Evolutionary conservation across 2,888 invertebrate species (phyloP).

Genomic region (Agrotis clavis): DNA sequence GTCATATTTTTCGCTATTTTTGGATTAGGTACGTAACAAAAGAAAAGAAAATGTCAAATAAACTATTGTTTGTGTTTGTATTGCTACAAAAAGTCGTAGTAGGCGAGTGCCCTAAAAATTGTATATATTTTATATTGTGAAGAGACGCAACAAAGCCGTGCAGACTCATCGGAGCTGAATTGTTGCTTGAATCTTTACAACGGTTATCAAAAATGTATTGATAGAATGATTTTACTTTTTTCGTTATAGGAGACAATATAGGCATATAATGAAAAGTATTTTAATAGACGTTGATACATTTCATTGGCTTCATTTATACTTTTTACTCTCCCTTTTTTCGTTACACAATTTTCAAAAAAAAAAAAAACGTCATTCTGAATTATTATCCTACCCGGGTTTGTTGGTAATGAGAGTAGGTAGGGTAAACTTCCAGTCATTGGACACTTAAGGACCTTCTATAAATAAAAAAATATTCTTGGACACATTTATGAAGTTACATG

Average conservation of each 20-base stretch:
- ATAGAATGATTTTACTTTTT: conserved; percentile 16
- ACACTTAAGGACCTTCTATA: no score
- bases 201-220: conserved; percentile 32
- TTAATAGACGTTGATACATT: not conserved
- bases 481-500: no score
- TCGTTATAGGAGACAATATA: not conserved
- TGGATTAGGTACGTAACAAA: no score
- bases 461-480: no score
- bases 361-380: no score
- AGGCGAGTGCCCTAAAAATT: conserved; percentile 12
- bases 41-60: no score
- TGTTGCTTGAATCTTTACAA: conserved; percentile 16
- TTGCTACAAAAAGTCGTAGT: not conserved
- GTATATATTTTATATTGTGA: conserved; percentile 41
- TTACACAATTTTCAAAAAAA: not conserved
- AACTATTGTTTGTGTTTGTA: no score
- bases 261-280: not conserved
- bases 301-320: not conserved
- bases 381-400: no score
- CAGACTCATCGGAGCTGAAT: conserved; percentile 10
- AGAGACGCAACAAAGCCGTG: conserved; percentile 46
- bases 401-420: no score
- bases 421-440: no score
- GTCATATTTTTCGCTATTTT: no score
- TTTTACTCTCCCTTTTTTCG: not conserved